These are phyloP conservation scores for Aegithalos caudatus DNA, from an alignment of 2,113 vertebrate genomes.

Conservation along the genomic window DNA sequence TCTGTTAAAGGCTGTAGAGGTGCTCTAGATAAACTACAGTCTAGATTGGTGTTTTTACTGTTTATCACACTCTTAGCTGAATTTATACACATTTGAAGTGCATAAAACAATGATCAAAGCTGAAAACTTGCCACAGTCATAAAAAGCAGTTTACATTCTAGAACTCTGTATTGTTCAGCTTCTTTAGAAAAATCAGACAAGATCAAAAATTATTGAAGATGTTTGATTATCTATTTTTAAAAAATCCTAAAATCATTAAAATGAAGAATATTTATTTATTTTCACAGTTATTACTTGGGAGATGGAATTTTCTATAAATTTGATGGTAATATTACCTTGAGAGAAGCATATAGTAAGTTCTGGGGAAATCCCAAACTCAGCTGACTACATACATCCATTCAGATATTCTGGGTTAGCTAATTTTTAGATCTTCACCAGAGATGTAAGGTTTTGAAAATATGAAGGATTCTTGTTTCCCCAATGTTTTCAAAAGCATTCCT, in stretches of 20 bases:
- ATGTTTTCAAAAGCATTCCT: background rate
- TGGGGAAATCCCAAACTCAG: background rate
- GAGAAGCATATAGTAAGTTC: background rate
- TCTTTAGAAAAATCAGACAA: background rate
- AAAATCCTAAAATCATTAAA: background rate
- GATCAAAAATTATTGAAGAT: background rate
- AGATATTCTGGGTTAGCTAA: background rate
- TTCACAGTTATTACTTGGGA: background rate
- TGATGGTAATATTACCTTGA: background rate
- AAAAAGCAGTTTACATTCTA: accelerated
- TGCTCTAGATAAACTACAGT: background rate
- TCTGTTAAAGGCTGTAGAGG: background rate
- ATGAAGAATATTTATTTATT: background rate
- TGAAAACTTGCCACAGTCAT: background rate
- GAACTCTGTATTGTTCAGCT: accelerated
- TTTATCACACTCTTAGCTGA: background rate
- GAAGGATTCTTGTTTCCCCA: background rate
- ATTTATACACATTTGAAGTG: background rate
- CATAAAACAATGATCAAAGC: background rate
- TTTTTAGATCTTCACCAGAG: background rate
- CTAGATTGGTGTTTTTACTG: background rate
- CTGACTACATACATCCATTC: background rate
- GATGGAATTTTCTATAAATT: background rate
- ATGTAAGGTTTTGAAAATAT: background rate
- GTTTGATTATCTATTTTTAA: background rate